phyloP scores from a whole-genome alignment of 92 coral and sea anemone genomes.

The Zoanthus gigantus region DNA sequence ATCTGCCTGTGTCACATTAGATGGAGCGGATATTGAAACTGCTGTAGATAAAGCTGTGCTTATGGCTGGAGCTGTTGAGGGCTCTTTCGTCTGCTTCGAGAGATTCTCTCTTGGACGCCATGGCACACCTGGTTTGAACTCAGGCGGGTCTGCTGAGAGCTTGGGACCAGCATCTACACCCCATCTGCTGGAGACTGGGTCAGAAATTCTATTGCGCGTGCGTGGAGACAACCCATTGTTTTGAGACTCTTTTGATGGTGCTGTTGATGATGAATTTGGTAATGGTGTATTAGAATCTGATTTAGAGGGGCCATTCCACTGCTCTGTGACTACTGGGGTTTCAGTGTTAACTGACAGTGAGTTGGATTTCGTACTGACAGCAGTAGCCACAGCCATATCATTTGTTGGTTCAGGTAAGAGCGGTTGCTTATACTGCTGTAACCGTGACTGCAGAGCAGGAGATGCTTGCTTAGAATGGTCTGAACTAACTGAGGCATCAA shows the following conservation, averaged over 20 bases:
- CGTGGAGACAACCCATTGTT: constrained; percentile 70
- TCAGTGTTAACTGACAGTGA: constrained; percentile 53
- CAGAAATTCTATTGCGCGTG: constrained; percentile 74
- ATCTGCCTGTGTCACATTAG: constrained; percentile 18
- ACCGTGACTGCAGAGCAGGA: constrained; percentile 94
- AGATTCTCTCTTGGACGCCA: constrained; percentile 85
- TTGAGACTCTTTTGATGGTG: constrained; percentile 29
- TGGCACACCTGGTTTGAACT: constrained; percentile 99
- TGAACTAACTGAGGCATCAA: constrained; percentile 57
- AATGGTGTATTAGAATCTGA: constrained; percentile 58
- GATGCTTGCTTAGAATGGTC: constrained; percentile 84
- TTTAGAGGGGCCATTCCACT: constrained; percentile 51
- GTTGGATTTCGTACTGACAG: constrained; percentile 48
- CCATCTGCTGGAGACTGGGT: constrained; percentile 98
- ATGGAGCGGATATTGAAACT: constrained; percentile 36
- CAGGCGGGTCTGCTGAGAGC: constrained; percentile 98
- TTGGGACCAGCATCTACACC: constrained; percentile 98
- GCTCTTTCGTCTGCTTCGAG: constrained; percentile 60
- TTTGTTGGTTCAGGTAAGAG: constrained; percentile 76
- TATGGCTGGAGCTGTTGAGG: constrained; percentile 9
- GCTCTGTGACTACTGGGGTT: constrained; percentile 45
- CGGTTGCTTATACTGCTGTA: constrained; percentile 97
- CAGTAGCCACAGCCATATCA: constrained; percentile 28
- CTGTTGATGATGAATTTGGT: constrained; percentile 22
- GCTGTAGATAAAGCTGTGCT: constrained; percentile 30